Percentiles rank a stretch among this genome's conserved stretches.
Evolutionary conservation across 2,797 vertebrate genomes (phyloP).

Genomic region (Trachops cirrhosus): DNA sequence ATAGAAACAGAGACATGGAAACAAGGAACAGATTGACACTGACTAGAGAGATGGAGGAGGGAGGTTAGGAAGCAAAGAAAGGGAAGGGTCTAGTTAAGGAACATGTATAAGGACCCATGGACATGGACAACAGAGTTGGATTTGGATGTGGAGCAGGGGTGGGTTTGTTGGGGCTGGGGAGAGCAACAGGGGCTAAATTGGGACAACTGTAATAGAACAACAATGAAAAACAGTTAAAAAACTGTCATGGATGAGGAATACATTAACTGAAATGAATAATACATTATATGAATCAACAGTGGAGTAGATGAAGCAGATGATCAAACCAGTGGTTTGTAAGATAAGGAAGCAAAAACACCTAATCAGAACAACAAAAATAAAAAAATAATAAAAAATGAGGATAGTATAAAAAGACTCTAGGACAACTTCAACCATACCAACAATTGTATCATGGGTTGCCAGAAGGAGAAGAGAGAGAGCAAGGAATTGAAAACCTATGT

Average conservation of each 20-base stretch:
- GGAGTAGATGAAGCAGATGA: background rate
- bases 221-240: too few species aligned
- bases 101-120: too few species aligned
- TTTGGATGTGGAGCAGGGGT: too few species aligned
- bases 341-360: background rate
- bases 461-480: background rate
- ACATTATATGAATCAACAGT: background rate
- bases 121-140: too few species aligned
- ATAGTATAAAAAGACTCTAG: background rate
- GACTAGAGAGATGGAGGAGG: too few species aligned
- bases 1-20: too few species aligned
- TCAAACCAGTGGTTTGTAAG: background rate
- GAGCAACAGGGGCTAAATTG: too few species aligned
- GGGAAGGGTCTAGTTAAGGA: too few species aligned
- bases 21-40: too few species aligned
- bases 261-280: background rate
- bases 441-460: background rate
- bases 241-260: background rate
- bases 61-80: too few species aligned
- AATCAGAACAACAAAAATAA: background rate
- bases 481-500: background rate
- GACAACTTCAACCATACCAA: background rate
- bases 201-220: too few species aligned
- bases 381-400: background rate
- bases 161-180: too few species aligned